A percentile compares a stretch with the other conserved stretches of the same genome.
These are phyloP conservation scores for Armadillidium nasatum DNA, from an alignment of 1,140 invertebrate genomes.

Conservation along the genomic window DNA sequence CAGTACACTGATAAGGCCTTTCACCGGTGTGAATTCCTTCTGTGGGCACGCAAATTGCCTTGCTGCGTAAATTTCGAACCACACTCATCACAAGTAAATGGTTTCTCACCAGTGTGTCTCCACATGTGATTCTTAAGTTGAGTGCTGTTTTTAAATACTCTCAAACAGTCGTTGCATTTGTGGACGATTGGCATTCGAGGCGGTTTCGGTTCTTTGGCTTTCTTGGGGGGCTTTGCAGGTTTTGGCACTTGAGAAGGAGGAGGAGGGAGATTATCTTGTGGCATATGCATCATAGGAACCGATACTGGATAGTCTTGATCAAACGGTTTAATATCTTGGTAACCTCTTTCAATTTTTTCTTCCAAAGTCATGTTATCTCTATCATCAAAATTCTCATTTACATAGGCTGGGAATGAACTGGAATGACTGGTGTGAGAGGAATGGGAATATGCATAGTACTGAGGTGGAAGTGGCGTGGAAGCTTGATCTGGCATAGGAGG, in stretches of 20 bases:
- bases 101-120: conserved; percentile 45
- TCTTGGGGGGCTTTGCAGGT: conserved; percentile 44
- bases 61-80: conserved; percentile 89
- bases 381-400: conserved; percentile 27
- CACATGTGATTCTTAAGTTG: conserved; percentile 47
- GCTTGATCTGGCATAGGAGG: conserved; percentile 32
- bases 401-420: conserved; percentile 29
- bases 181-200: conserved; percentile 40
- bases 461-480: conserved; percentile 25
- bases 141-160: conserved; percentile 45
- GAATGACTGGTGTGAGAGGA: conserved; percentile 29
- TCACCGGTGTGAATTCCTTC: conserved; percentile 82
- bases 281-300: conserved; percentile 17
- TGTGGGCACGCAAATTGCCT: conserved; percentile 84
- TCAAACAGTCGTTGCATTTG: conserved; percentile 44
- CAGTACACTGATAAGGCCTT: conserved; percentile 62
- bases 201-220: conserved; percentile 43
- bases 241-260: conserved; percentile 27
- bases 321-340: conserved; percentile 40
- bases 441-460: conserved; percentile 33
- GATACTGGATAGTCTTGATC: conserved; percentile 35
- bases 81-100: conserved; percentile 55
- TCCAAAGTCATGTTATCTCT: conserved; percentile 30
- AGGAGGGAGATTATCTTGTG: conserved; percentile 26
- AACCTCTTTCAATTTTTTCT: conserved; percentile 39